phyloP scores from a whole-genome alignment of 2,888 invertebrate genomes.

The Ormyrus rosae region DNA sequence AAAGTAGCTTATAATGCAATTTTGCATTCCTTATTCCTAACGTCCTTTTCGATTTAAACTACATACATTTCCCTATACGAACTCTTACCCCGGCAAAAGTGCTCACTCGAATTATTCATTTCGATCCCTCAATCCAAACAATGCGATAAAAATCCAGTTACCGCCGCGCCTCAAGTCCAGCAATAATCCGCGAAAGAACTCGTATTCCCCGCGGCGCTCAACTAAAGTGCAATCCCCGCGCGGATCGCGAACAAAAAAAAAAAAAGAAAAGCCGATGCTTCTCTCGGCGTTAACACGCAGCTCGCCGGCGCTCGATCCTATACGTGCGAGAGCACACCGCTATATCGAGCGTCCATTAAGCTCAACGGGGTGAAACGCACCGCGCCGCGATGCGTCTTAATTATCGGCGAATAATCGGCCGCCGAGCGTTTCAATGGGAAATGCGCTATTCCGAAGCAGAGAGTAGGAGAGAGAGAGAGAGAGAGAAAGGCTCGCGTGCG shows the following conservation, averaged over 20 bases:
- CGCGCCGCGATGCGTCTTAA: conserved; percentile 45
- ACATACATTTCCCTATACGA: not conserved
- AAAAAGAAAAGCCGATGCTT: not conserved
- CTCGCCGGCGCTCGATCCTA: conserved; percentile 1
- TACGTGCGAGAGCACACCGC: not conserved
- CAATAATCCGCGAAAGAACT: too few species aligned
- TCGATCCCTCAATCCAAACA: too few species aligned
- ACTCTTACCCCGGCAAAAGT: too few species aligned
- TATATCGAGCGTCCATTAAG: too few species aligned
- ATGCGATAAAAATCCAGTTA: too few species aligned
- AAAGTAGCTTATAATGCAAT: not conserved
- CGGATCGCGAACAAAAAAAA: not conserved
- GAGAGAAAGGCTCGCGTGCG: not conserved
- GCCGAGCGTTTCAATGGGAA: conserved; percentile 39
- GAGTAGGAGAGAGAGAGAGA: too few species aligned
- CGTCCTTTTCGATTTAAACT: not conserved
- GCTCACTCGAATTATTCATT: too few species aligned
- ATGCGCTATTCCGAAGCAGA: not conserved
- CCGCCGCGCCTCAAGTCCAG: too few species aligned
- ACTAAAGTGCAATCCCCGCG: not conserved
- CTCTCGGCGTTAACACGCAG: not conserved
- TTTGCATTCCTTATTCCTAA: not conserved
- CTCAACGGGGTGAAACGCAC: too few species aligned
- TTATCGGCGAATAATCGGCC: conserved; percentile 33
- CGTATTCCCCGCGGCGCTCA: too few species aligned